Evolutionary conservation across 2,888 invertebrate species (phyloP).

Genomic region (Cylloceria caligata): DNA sequence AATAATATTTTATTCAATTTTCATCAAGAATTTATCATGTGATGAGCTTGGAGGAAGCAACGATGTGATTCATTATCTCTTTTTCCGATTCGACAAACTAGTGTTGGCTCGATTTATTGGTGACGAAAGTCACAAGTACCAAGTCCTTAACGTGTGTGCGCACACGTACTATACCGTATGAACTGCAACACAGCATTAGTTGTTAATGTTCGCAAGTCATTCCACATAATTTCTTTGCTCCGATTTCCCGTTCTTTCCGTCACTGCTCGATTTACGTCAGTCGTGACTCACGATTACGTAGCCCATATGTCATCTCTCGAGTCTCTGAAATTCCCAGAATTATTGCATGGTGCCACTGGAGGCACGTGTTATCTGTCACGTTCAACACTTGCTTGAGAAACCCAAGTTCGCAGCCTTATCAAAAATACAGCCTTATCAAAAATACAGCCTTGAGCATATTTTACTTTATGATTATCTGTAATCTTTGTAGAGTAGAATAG

Average conservation of each 20-base stretch:
- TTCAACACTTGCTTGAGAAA: not conserved
- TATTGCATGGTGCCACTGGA: constrained; percentile 17
- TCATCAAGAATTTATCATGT: not conserved
- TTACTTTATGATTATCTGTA: not conserved
- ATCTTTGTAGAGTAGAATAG: not conserved
- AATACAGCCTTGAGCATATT: not conserved
- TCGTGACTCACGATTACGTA: constrained; percentile 71
- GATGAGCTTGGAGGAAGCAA: not conserved
- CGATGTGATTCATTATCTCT: not conserved
- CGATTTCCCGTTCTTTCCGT: constrained; percentile 47
- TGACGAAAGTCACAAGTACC: constrained; percentile 2
- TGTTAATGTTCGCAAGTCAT: constrained; percentile 16
- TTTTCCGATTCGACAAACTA: constrained; percentile 19
- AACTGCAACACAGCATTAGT: not conserved
- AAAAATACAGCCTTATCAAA: not conserved
- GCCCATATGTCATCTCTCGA: constrained; percentile 48
- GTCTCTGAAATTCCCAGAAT: constrained; percentile 56
- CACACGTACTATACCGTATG: no score
- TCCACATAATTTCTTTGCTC: constrained; percentile 64
- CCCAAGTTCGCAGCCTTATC: not conserved
- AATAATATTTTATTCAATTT: not conserved
- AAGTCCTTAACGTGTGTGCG: no score
- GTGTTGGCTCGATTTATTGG: not conserved
- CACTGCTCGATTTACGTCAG: constrained; percentile 61
- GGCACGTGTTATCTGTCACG: constrained; percentile 29